phyloP scores from a whole-genome alignment of 2,797 vertebrate species.

The Menidia menidia region DNA sequence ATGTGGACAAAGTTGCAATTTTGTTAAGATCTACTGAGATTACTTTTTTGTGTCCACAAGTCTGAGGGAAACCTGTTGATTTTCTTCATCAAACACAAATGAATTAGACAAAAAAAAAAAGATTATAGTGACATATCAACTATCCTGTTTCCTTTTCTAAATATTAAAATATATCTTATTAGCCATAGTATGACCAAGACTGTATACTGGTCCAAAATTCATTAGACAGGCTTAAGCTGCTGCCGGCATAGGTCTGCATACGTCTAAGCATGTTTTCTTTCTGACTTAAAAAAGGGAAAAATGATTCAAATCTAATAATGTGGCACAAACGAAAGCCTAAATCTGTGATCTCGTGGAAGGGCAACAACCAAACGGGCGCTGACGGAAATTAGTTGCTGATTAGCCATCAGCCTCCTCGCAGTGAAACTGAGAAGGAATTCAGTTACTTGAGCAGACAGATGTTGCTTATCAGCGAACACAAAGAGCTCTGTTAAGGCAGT shows the following conservation, averaged over 20 bases:
- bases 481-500: constrained; percentile 65
- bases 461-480: constrained; percentile 71
- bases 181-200: too few relatives aligned
- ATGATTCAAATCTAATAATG: constrained; percentile 15
- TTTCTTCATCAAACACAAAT: too few relatives aligned
- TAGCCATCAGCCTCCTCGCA: constrained; percentile 26
- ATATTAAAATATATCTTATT: too few relatives aligned
- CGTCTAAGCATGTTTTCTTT: constrained; percentile 26
- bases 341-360: constrained; percentile 14
- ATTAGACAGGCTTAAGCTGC: constrained; percentile 30
- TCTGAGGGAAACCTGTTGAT: too few relatives aligned
- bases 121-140: too few relatives aligned
- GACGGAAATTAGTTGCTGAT: constrained; percentile 19
- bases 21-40: too few relatives aligned
- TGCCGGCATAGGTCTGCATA: constrained; percentile 16
- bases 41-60: too few relatives aligned
- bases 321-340: background rate
- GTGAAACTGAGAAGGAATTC: constrained; percentile 21
- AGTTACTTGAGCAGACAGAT: constrained; percentile 74
- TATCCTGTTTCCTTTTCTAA: too few relatives aligned
- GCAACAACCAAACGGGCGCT: background rate
- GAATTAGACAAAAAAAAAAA: too few relatives aligned
- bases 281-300: constrained; percentile 5
- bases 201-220: constrained; percentile 14
- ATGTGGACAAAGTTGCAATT: too few relatives aligned